Evolutionary conservation across 2,888 invertebrate genomes (phyloP).

Genomic region (Apodemia duryi): DNA sequence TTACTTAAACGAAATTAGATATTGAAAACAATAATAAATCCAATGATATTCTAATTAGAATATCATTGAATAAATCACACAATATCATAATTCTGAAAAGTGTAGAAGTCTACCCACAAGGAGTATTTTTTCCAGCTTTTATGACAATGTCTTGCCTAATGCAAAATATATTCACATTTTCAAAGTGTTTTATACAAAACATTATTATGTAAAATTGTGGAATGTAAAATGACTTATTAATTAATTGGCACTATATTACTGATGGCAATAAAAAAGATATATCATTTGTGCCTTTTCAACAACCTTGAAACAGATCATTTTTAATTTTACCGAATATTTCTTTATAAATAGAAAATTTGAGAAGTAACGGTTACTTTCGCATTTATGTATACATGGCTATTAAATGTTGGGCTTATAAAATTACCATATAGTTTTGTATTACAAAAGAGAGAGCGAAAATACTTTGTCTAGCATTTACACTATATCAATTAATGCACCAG

Average conservation of each 20-base stretch:
- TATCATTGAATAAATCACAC: too few species aligned
- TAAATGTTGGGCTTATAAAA: background rate
- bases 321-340: background rate
- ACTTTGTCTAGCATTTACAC: background rate
- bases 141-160: background rate
- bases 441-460: background rate
- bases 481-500: background rate
- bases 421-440: background rate
- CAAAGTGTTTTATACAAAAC: background rate
- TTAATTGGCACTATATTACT: slow-evolving; percentile 2
- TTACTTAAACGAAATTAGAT: too few species aligned
- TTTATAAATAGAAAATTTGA: background rate
- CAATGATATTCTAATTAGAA: too few species aligned
- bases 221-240: slow-evolving; percentile 10
- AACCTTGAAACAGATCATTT: slow-evolving; percentile 4
- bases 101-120: too few species aligned
- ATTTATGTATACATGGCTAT: background rate
- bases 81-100: too few species aligned
- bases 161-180: background rate
- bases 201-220: slow-evolving; percentile 1
- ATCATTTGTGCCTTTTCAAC: slow-evolving; percentile 8
- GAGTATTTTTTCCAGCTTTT: too few species aligned
- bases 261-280: slow-evolving; percentile 3
- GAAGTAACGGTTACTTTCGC: background rate
- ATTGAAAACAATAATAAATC: too few species aligned